Evolutionary conservation across 2,113 vertebrate genomes (phyloP).

Genomic region (Apodemus speciosus): DNA sequence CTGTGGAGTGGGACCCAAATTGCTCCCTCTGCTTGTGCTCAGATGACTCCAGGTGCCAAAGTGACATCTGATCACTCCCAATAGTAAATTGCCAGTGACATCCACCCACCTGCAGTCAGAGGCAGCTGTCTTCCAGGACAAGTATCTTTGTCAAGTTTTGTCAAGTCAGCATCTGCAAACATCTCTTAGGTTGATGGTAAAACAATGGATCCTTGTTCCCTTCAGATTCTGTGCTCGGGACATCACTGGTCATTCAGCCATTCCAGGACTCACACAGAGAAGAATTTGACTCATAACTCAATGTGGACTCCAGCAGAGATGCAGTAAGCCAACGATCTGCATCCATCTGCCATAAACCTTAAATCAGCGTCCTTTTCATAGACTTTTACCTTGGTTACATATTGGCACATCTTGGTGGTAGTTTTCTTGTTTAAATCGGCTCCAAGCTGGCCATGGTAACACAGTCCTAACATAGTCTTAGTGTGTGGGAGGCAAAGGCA

Average conservation of each 20-base stretch:
- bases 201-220: too few relatives aligned
- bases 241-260: not conserved
- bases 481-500: not conserved
- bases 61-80: not conserved
- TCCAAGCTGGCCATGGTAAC: not conserved
- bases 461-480: not conserved
- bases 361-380: not conserved
- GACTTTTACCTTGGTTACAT: not conserved
- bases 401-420: not conserved
- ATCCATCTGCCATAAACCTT: not conserved
- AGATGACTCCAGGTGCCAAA: not conserved
- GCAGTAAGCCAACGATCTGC: not conserved
- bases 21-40: not conserved
- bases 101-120: not conserved
- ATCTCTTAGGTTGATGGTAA: not conserved
- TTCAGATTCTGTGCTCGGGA: not conserved
- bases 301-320: not conserved
- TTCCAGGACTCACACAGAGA: not conserved
- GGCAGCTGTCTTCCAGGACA: not conserved
- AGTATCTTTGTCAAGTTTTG: not conserved
- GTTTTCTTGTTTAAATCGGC: not conserved
- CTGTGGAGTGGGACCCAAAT: too few relatives aligned
- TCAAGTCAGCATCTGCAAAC: not conserved
- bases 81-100: too few relatives aligned
- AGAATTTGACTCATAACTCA: not conserved